phyloP scores from a whole-genome alignment of 2,113 vertebrate genomes.

The Lepus americanus region DNA sequence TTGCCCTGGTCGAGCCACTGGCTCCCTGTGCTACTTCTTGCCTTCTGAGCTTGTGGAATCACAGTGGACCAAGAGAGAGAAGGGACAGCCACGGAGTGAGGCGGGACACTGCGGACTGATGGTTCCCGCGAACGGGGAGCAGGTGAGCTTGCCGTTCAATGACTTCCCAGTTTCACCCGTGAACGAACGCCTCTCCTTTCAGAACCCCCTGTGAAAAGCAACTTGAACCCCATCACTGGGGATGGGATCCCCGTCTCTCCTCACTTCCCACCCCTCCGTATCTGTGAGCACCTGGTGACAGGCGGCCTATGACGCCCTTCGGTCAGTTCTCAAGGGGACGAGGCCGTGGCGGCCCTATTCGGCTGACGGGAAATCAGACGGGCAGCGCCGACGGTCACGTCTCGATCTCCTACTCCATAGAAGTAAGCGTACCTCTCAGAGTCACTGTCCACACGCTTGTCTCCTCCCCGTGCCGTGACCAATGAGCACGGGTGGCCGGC shows the following conservation, averaged over 20 bases:
- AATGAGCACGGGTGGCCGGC: not conserved
- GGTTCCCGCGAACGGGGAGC: not conserved
- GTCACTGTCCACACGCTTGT: no score
- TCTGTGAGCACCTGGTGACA: not conserved
- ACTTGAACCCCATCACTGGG: not conserved
- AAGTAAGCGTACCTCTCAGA: not conserved
- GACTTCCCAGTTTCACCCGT: not conserved
- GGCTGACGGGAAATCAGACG: not conserved
- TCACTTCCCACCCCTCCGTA: not conserved
- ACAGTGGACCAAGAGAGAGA: not conserved
- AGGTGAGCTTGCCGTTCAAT: not conserved
- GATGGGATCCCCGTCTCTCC: fast-evolving
- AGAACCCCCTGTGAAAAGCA: not conserved
- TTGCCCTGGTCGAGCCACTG: no score
- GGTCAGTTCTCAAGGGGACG: not conserved
- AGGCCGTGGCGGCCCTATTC: not conserved
- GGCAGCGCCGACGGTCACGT: not conserved
- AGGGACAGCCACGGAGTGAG: fast-evolving
- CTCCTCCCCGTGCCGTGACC: fast-evolving
- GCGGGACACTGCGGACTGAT: fast-evolving
- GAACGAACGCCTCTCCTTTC: not conserved
- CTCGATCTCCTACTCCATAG: not conserved
- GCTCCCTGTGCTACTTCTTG: no score
- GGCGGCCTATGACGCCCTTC: not conserved
- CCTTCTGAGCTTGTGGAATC: not conserved